Conservation (phyloP, 1,140 invertebrate genomes). For the Eciton burchellii region DNA sequence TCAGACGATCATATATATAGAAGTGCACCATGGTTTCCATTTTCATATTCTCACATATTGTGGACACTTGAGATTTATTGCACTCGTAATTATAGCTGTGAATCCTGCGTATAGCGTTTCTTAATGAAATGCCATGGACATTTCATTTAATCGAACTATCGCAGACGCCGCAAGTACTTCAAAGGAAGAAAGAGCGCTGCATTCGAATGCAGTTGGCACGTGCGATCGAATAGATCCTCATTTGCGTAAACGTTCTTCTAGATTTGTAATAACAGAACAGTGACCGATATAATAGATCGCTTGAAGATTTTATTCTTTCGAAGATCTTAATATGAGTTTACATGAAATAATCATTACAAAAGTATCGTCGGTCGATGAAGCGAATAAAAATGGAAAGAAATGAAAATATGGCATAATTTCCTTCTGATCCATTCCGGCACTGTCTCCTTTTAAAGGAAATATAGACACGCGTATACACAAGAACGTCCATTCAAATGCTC, state of each 20-base stretch:
- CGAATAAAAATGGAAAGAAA: not conserved
- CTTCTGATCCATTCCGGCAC: slow-evolving; percentile 2
- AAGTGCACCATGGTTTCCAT: slow-evolving; percentile 64
- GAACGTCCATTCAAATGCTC: slow-evolving; percentile 18
- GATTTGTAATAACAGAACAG: not conserved
- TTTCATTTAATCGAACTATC: slow-evolving; percentile 52
- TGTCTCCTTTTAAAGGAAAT: not conserved
- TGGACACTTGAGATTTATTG: slow-evolving; percentile 60
- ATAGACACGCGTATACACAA: not conserved
- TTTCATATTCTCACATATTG: slow-evolving; percentile 26
- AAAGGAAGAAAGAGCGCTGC: slow-evolving; percentile 20
- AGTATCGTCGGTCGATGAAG: too few relatives aligned
- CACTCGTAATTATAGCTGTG: slow-evolving; percentile 57
- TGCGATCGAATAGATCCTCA: slow-evolving; percentile 2
- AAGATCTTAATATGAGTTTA: slow-evolving; percentile 2
- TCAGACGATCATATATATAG: too few relatives aligned
- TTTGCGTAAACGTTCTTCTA: not conserved
- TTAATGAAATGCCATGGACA: slow-evolving; percentile 17
- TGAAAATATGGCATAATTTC: not conserved
- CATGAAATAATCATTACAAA: not conserved
- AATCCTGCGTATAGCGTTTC: not conserved
- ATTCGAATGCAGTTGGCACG: slow-evolving; percentile 25
- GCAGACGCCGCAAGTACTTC: not conserved
- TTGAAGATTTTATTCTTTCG: not conserved
- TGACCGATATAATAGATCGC: not conserved